Percentiles rank a stretch among this genome's conserved stretches.
These are phyloP conservation scores for Synodontis membranacea DNA, from an alignment of 2,113 vertebrate genomes.

Conservation along the genomic window DNA sequence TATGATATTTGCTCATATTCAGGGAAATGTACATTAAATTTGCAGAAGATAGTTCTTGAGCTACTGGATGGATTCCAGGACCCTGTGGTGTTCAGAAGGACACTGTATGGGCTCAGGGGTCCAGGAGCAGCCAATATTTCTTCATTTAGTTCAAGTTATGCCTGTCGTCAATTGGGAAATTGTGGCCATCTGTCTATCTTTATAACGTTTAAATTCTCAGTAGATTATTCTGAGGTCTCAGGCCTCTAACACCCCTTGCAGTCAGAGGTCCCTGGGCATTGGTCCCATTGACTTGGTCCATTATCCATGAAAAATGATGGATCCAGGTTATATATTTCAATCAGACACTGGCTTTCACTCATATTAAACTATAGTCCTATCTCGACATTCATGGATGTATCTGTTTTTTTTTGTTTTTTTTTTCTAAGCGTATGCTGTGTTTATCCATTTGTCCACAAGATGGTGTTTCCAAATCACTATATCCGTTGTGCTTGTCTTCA, in stretches of 20 bases:
- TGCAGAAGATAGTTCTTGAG: background rate
- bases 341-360: background rate
- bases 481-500: background rate
- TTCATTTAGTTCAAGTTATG: slow-evolving; percentile 1
- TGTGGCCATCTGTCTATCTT: background rate
- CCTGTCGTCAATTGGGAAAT: background rate
- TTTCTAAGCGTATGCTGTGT: background rate
- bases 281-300: background rate
- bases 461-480: background rate
- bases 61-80: background rate
- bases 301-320: background rate
- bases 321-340: background rate
- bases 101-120: background rate
- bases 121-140: slow-evolving; percentile 1
- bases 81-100: background rate
- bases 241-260: background rate
- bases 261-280: background rate
- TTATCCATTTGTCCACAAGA: background rate
- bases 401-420: background rate
- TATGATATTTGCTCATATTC: background rate
- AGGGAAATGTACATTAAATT: background rate
- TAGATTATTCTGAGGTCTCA: background rate
- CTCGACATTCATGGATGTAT: background rate
- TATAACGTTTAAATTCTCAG: slow-evolving; percentile 11
- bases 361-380: background rate